phyloP scores from a whole-genome alignment of 2,113 vertebrate species.

The Leptosomus discolor region DNA sequence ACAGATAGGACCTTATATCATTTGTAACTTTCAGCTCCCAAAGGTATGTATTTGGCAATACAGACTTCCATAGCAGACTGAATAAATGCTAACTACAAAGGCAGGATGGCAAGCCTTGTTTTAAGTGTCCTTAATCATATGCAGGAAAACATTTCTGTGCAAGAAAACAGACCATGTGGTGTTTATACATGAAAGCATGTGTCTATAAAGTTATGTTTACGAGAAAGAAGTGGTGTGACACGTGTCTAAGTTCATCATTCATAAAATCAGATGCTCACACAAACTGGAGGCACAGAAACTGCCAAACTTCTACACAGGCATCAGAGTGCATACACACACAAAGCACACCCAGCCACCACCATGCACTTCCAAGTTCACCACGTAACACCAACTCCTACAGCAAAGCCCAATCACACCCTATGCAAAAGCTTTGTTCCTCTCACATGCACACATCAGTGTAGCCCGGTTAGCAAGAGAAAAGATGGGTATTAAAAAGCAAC shows the following conservation, averaged over 20 bases:
- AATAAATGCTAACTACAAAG: not conserved
- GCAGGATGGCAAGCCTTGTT: not conserved
- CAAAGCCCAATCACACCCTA: not conserved
- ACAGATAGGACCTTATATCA: not conserved
- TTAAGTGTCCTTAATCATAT: not conserved
- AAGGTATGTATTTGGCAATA: not conserved
- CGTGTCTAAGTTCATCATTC: not conserved
- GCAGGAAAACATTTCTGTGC: not conserved
- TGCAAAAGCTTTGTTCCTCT: not conserved
- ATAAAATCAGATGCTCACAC: not conserved
- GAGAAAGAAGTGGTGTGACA: not conserved
- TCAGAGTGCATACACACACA: not conserved
- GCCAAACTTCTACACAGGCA: not conserved
- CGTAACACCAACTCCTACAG: not conserved
- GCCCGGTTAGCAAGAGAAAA: slow-evolving; percentile 10
- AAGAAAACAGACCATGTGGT: not conserved
- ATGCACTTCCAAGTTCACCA: not conserved
- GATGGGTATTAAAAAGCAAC: slow-evolving; percentile 49
- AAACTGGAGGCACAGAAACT: not conserved
- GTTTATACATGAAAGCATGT: not conserved
- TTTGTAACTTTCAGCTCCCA: not conserved
- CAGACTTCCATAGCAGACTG: not conserved
- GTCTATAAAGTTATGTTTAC: not conserved
- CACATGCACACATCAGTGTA: not conserved
- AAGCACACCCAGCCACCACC: not conserved